These are phyloP conservation scores for Rhadina sibilatrix DNA, from an alignment of 2,113 vertebrate species.

Conservation along the genomic window DNA sequence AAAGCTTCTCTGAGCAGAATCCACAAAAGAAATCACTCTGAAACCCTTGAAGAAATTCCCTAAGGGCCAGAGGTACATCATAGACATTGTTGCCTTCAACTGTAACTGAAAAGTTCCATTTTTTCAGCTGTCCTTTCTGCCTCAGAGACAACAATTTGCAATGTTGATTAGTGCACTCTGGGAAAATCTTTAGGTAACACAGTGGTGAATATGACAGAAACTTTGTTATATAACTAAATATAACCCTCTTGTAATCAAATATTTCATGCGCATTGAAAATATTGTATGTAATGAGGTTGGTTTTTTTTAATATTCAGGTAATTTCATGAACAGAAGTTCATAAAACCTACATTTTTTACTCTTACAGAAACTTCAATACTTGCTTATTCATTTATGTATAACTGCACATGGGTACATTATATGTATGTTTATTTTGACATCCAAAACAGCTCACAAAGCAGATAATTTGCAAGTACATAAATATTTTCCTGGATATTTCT, in stretches of 20 bases:
- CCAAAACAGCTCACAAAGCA: not conserved
- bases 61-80: not conserved
- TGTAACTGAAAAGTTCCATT: not conserved
- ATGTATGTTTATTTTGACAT: not conserved
- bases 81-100: not conserved
- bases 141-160: not conserved
- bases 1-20: not conserved
- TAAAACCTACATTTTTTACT: not conserved
- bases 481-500: not conserved
- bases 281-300: fast-evolving
- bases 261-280: not conserved
- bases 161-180: not conserved
- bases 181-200: not conserved
- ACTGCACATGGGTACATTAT: not conserved
- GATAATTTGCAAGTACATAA: not conserved
- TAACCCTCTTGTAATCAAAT: not conserved
- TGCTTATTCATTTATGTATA: not conserved
- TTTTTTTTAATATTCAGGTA: not conserved
- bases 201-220: not conserved
- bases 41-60: not conserved
- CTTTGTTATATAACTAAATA: not conserved
- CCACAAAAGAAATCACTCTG: not conserved
- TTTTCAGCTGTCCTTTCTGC: not conserved
- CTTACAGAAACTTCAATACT: not conserved
- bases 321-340: not conserved